Conservation (phyloP, 2,888 invertebrate genomes). For the Temnothorax ravouxi region DNA sequence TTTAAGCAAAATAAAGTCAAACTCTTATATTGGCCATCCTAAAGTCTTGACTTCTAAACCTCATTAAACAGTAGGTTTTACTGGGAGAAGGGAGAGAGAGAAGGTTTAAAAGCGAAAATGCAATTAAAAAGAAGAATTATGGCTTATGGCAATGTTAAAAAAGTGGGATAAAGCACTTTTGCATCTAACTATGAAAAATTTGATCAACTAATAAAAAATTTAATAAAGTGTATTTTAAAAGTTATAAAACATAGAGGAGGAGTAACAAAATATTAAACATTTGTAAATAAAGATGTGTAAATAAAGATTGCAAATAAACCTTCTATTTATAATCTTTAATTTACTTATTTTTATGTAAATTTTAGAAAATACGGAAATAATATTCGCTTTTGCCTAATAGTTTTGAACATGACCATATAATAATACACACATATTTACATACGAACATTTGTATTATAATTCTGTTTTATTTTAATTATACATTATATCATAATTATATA, state of each 20-base stretch:
- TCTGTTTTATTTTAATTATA: constrained; percentile 5
- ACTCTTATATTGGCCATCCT: background rate
- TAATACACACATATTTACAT: background rate
- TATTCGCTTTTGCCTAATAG: background rate
- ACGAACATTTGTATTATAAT: background rate
- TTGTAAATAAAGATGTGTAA: background rate
- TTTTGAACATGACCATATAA: background rate
- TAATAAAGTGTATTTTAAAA: background rate
- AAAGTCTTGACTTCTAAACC: background rate
- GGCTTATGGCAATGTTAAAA: background rate
- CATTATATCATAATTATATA: background rate
- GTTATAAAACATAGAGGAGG: background rate
- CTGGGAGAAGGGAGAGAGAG: background rate
- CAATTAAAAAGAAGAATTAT: background rate
- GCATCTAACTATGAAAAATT: background rate
- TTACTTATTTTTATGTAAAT: background rate
- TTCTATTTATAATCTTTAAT: background rate
- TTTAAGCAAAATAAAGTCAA: background rate
- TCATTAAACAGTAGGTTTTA: background rate
- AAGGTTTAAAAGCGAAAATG: background rate
- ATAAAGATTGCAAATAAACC: no score
- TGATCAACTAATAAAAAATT: background rate
- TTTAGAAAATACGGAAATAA: background rate
- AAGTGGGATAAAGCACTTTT: background rate
- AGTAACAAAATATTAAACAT: background rate